Evolutionary conservation across 1,140 invertebrate genomes (phyloP).

Genomic region (Drosophila aff.): DNA sequence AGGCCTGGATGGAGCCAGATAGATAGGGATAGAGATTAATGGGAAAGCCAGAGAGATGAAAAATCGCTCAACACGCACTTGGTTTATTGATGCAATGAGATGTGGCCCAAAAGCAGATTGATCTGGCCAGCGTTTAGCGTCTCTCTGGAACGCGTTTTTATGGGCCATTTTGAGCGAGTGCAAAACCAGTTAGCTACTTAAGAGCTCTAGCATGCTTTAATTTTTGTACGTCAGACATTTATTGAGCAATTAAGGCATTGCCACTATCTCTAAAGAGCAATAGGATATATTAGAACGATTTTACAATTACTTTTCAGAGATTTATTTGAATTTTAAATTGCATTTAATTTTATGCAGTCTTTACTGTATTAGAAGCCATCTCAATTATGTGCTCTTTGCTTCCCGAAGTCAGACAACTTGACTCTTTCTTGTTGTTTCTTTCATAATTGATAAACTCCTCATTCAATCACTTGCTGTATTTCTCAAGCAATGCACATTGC

Average conservation of each 20-base stretch:
- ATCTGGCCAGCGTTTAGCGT: neutral
- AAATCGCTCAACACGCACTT: constrained; percentile 16
- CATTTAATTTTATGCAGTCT: neutral
- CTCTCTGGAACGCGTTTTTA: neutral
- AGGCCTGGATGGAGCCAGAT: constrained; percentile 23
- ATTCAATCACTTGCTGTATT: constrained; percentile 9
- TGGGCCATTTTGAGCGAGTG: neutral
- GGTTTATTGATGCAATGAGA: neutral
- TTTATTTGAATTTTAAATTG: neutral
- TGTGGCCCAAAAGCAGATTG: constrained; percentile 12
- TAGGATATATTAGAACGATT: neutral
- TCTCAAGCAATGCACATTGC: constrained; percentile 21
- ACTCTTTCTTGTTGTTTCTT: neutral
- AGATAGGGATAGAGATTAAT: neutral
- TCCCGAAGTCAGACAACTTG: neutral
- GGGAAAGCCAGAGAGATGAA: constrained; percentile 15
- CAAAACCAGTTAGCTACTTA: constrained; percentile 24
- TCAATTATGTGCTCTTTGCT: neutral
- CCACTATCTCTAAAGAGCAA: neutral
- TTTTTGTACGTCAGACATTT: constrained; percentile 3
- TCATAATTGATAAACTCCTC: constrained; percentile 15
- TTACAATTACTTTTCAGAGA: neutral
- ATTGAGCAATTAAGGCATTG: constrained; percentile 11
- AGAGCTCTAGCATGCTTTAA: constrained; percentile 7
- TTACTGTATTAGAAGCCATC: too few species aligned